Percentiles rank a stretch among this genome's conserved stretches.
Conservation (phyloP, 2,888 invertebrate genomes). For the Pristionchus mayeri region DNA sequence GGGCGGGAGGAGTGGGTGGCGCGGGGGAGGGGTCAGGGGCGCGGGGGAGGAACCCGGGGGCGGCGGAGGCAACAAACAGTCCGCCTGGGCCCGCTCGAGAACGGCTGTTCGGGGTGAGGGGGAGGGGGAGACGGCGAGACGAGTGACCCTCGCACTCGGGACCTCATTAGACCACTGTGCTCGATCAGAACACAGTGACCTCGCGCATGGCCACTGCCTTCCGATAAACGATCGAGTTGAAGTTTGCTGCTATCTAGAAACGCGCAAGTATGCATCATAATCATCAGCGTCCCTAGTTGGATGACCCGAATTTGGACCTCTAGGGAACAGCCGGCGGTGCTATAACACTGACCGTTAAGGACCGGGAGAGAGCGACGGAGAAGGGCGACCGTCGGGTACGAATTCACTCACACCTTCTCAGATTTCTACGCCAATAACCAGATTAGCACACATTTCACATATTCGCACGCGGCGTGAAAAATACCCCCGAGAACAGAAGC, state of each 20-base stretch:
- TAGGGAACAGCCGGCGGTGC: not conserved
- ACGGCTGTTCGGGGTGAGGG: not conserved
- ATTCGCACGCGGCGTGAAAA: conserved; percentile 29
- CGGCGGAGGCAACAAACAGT: not conserved
- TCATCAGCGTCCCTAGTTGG: not conserved
- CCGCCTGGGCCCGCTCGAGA: not conserved
- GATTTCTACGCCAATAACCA: conserved; percentile 36
- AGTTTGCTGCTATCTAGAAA: too few species aligned
- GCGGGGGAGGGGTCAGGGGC: not conserved
- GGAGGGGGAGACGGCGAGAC: not conserved
- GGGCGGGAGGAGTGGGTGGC: not conserved
- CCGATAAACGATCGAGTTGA: too few species aligned
- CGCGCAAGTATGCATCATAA: too few species aligned
- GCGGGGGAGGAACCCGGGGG: not conserved
- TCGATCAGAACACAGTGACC: too few species aligned
- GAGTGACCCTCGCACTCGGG: conserved; percentile 8
- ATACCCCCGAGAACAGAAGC: conserved; percentile 11
- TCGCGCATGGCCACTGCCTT: too few species aligned
- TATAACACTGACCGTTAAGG: not conserved
- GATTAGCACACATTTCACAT: conserved; percentile 2
- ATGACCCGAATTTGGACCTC: too few species aligned
- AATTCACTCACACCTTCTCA: conserved; percentile 15
- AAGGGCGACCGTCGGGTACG: not conserved
- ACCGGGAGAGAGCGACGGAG: not conserved
- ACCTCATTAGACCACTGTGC: not conserved